Percentiles rank a stretch among this genome's conserved stretches.
These are phyloP conservation scores for Anolis carolinensis DNA, from an alignment of 2,113 vertebrate genomes.

Conservation along the genomic window DNA sequence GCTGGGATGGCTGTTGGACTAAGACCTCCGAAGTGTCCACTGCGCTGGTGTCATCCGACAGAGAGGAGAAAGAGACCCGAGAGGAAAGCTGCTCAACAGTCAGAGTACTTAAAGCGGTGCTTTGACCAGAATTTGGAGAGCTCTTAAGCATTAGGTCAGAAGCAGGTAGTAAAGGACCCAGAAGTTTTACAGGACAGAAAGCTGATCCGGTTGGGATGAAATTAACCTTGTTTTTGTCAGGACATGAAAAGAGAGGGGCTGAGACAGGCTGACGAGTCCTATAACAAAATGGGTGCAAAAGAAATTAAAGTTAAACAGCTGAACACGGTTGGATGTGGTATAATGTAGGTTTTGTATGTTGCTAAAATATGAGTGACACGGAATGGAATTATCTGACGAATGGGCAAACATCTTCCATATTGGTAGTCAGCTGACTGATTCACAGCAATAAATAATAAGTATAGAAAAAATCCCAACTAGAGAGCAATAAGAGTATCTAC, in stretches of 20 bases:
- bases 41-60: conserved; percentile 90
- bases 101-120: conserved; percentile 74
- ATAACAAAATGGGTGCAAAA: conserved; percentile 55
- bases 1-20: conserved; percentile 71
- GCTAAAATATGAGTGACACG: conserved; percentile 73
- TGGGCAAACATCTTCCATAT: conserved; percentile 83
- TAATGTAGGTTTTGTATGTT: conserved; percentile 40
- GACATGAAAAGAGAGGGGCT: conserved; percentile 95
- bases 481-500: conserved; percentile 49
- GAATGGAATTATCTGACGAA: conserved; percentile 71
- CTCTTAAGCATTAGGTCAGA: conserved; percentile 81
- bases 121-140: conserved; percentile 73
- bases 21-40: conserved; percentile 76
- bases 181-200: conserved; percentile 95
- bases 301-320: conserved; percentile 38
- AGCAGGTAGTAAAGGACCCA: conserved; percentile 81
- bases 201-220: conserved; percentile 97
- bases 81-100: conserved; percentile 82
- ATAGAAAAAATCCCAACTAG: conserved; percentile 49
- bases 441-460: conserved; percentile 67
- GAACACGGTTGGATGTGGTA: background rate
- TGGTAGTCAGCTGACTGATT: conserved; percentile 73
- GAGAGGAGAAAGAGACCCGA: conserved; percentile 84
- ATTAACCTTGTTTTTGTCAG: conserved; percentile 99
- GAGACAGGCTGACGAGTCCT: conserved; percentile 90